Base-by-base conservation (phyloP, 2,797 vertebrate species). In the Cercopithecus petaurista region DNA sequence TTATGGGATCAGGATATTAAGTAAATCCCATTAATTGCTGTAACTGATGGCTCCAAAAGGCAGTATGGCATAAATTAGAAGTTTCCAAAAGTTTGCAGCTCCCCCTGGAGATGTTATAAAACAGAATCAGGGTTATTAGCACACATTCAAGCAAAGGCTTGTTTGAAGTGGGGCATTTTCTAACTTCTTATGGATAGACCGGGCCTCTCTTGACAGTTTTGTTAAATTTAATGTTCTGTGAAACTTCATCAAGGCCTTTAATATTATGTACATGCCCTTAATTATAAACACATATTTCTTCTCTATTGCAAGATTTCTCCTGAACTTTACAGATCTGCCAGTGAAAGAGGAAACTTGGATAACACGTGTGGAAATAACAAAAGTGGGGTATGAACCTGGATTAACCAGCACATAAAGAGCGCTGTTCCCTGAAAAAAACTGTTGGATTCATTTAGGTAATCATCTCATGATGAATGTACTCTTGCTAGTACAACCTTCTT, bases 251-350 rank as follows among this genome's bases (percentile, higher is more conserved):
- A 77, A 67, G 41, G 10, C 33, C 73, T 97, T 95, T 89, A 80
- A 93, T 90, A 96, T 11, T 36, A 76, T 92, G 90, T 77, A 22
- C 21, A 72, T 83, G 61, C 88, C 84, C 46, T 95, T 90, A 80
- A 97, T 82, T 92, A 82, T 33, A 97, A 95, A 76, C 55, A 97
- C 39, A 28, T 4, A 86, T 52, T 92, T 93, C 81, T 97, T 77
- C 80, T 92, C 67, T 76, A 41, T 67, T 88, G 36, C 39, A 96
- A 90, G 10, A 2, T 61, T 93, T 48, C 77, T 88, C 70, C 61
- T 91, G 33, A 28, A 41, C n/a, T 72, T 73, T 41, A 75, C 4
- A 77, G 90, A 84, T 77, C 57, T 46, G 67, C 52, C 73, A 19
- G 13, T 43, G 36, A 39, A 57, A 79, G 36, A 86, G 41, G 59